These are phyloP conservation scores for Melanchra persicariae DNA, from an alignment of 2,888 invertebrate species.

Conservation along the genomic window DNA sequence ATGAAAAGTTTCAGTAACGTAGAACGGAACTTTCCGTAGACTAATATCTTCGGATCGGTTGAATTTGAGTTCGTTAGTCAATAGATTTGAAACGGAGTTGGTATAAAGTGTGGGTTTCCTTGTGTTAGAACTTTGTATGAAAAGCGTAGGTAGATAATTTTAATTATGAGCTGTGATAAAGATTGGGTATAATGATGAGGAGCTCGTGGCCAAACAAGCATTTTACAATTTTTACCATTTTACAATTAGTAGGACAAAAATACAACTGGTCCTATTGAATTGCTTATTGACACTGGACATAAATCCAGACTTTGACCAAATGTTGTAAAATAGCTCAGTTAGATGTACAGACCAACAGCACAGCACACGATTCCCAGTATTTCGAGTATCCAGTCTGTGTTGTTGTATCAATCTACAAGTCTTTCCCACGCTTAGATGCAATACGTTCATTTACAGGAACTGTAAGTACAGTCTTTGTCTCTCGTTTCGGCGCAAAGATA, in stretches of 20 bases:
- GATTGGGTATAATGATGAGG: no score
- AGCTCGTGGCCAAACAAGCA: no score
- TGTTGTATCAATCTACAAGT: conserved; percentile 33
- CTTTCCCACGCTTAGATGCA: conserved; percentile 25
- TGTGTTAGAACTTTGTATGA: conserved; percentile 11
- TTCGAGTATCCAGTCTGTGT: neutral
- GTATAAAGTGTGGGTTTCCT: conserved; percentile 17
- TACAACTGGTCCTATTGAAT: neutral
- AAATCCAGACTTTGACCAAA: neutral
- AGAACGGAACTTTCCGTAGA: conserved; percentile 68
- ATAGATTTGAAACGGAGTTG: conserved; percentile 61
- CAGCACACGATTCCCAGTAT: conserved; percentile 28
- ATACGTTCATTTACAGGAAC: neutral
- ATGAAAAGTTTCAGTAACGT: conserved; percentile 66
- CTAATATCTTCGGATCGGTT: conserved; percentile 72
- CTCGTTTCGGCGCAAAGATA: neutral
- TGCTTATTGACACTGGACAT: neutral
- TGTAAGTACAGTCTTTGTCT: neutral
- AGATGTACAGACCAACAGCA: conserved; percentile 11
- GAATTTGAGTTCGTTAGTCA: conserved; percentile 70
- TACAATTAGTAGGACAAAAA: no score
- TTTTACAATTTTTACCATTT: no score
- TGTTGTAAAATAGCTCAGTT: conserved; percentile 25
- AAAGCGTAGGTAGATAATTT: neutral
- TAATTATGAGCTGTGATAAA: neutral